Conservation (phyloP, 2,113 vertebrate species). For the Prunella himalayana region DNA sequence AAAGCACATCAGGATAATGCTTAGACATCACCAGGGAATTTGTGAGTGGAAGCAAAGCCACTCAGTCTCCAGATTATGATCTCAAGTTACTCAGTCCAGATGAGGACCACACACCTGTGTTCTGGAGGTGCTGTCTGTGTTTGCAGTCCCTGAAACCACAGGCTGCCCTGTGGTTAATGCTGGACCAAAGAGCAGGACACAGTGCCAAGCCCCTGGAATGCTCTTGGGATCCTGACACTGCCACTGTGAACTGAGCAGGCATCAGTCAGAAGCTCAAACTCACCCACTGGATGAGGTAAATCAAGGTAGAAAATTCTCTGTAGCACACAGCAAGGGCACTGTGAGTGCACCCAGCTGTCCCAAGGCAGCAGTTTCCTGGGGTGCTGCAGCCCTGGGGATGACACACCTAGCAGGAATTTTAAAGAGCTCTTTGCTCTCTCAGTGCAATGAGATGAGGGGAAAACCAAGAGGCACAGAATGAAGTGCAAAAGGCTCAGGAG, state of each 20-base stretch:
- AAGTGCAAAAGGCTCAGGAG: background rate
- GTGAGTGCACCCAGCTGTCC: background rate
- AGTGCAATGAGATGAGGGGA: background rate
- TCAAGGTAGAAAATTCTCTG: background rate
- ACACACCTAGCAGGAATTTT: background rate
- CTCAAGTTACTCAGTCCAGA: background rate
- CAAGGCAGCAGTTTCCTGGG: background rate
- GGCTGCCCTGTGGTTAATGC: fast-evolving
- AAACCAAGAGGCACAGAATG: background rate
- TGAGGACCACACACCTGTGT: background rate
- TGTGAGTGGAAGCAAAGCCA: background rate
- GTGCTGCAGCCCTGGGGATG: background rate
- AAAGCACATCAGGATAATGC: background rate
- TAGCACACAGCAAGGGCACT: background rate
- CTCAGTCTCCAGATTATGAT: background rate
- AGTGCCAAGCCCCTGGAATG: background rate
- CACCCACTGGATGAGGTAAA: background rate
- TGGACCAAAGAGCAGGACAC: background rate
- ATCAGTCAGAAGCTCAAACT: background rate
- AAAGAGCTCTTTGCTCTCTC: background rate
- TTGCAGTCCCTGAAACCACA: background rate
- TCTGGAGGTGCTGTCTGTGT: background rate
- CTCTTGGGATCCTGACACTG: background rate
- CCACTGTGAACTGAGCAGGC: background rate
- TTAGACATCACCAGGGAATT: background rate